A percentile compares a stretch with the other conserved stretches of the same genome.
phyloP scores from a whole-genome alignment of 30 jellyfish, hydroid and myxozoan species.

The Aurelia sp. region DNA sequence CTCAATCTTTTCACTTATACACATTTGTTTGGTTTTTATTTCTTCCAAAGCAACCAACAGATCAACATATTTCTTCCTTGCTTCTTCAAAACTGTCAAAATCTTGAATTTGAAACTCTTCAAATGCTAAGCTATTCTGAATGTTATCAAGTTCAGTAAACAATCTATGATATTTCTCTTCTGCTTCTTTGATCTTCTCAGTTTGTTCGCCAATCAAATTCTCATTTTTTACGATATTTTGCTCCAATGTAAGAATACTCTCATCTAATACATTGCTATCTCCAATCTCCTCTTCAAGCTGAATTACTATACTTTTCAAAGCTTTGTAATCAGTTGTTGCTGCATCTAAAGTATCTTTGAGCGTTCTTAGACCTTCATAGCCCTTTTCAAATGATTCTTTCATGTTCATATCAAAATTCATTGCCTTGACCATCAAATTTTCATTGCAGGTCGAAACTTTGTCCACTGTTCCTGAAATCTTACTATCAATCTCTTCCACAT shows the following conservation, averaged over 20 bases:
- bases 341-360: not conserved
- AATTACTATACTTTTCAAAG: conserved; percentile 1
- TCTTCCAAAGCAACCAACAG: not conserved
- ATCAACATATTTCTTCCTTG: not conserved
- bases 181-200: not conserved
- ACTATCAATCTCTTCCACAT: not conserved
- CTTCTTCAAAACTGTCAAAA: conserved; percentile 12
- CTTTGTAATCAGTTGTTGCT: conserved; percentile 18
- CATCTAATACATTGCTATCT: not conserved
- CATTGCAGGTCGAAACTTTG: not conserved
- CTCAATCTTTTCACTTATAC: not conserved
- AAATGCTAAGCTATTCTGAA: not conserved
- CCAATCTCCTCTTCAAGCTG: conserved; percentile 16
- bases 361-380: not conserved
- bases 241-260: conserved; percentile 15
- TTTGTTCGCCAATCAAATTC: not conserved
- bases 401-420: too few relatives aligned
- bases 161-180: conserved; percentile 9
- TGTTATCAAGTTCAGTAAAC: not conserved
- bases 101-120: not conserved
- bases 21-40: not conserved
- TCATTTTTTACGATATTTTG: conserved; percentile 13
- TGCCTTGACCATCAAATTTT: too few relatives aligned
- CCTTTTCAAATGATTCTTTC: conserved; percentile 4
- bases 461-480: not conserved